Percentiles rank a stretch among this genome's conserved stretches.
Evolutionary conservation across 1,140 invertebrate genomes (phyloP).

Genomic region (Bombus haemorrhoidalis): DNA sequence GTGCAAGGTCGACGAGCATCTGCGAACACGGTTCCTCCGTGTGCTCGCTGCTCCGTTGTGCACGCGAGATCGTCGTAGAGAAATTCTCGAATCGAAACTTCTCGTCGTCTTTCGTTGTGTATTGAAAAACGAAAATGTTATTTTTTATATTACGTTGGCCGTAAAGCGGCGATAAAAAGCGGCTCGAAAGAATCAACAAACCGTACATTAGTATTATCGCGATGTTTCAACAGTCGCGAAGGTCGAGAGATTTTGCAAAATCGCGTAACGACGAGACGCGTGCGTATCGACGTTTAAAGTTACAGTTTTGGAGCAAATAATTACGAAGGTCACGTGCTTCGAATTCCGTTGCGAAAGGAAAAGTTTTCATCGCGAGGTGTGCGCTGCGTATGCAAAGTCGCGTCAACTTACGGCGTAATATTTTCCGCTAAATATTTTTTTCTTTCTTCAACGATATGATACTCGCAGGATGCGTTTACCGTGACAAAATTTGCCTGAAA

Average conservation of each 20-base stretch:
- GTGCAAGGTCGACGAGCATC: constrained; percentile 40
- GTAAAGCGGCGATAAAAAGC: neutral
- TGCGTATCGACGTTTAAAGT: neutral
- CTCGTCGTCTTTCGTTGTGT: neutral
- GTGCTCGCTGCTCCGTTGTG: neutral
- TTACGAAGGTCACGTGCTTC: neutral
- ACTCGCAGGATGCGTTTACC: neutral
- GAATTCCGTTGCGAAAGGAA: constrained; percentile 34
- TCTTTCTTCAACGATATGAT: too few relatives aligned
- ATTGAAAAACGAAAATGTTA: too few relatives aligned
- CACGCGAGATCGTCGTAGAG: constrained; percentile 26
- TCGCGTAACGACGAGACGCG: neutral
- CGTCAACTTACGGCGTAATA: neutral
- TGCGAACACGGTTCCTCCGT: neutral
- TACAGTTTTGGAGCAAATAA: constrained; percentile 1
- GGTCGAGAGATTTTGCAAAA: constrained; percentile 14
- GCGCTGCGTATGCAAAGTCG: neutral
- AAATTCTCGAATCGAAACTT: constrained; percentile 24
- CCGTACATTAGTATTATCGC: constrained; percentile 8
- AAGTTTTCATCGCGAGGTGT: neutral
- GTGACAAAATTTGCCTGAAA: neutral
- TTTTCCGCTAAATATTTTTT: neutral
- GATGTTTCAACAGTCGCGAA: constrained; percentile 7
- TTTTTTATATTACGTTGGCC: neutral
- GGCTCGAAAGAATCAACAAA: neutral